Evolutionary conservation across 2,888 invertebrate species (phyloP), one percentile per base, ranked within the genome.

Genomic region (Acrobasis consociella): DNA sequence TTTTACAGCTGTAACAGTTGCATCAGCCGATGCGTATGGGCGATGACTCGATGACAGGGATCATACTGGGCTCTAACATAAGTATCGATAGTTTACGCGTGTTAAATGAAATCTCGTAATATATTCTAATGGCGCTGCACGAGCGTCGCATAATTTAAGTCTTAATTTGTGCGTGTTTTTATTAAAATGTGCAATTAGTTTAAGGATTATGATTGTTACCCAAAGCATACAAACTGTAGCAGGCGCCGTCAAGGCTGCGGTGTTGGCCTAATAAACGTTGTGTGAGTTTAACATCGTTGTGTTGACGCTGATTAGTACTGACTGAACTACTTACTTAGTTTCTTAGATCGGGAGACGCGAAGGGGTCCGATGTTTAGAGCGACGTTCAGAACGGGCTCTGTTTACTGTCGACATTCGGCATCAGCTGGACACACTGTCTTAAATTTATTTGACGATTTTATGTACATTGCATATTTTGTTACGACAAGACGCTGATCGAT

Each of bases 81-180:
- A 82, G 81, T 82, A 76, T 81, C 81, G 74, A 80, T 88, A 85
- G 72, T 83, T 77, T 84, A 88, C 80, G 86, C 82, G 89, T 89
- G 89, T 88, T 89, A 89, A 89, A 89, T 89, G 91, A 91, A 91
- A 91, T 91, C 91, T 92, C 91, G 91, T 91, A 89, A 90, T 88
- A 91, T 89, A 89, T 91, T 85, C 74, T 82, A 78, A 80, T 72
- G 82, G 78, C 78, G 86, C 85, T 83, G 77, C 73, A 76, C 80
- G 71, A 83, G 86, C 85, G 80, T 79, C 80, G 76, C 75, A 73
- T 85, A 81, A 80, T 81, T 75, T 88, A 90, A 84, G 84, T 86
- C 81, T 84, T 84, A 82, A 81, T 83, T 77, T 81, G 81, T 83
- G 87, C 86, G 86, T 89, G 85, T 89, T 87, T 89, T 86, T 81